Conservation (phyloP, 1,140 invertebrate species). For the Homarus americanus region DNA sequence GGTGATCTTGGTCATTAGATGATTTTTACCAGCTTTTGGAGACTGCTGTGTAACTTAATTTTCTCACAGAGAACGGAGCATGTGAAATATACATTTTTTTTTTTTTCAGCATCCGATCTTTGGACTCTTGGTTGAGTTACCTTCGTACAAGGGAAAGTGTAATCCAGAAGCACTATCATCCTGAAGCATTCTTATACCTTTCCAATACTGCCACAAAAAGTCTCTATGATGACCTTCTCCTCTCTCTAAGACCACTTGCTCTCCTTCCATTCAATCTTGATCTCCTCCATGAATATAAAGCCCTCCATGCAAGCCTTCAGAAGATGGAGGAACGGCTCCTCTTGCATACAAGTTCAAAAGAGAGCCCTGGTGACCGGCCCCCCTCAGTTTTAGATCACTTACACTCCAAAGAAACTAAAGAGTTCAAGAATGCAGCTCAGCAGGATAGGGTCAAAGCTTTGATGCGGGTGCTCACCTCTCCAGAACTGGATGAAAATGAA, state of each 20-base stretch:
- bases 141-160: conserved; percentile 89
- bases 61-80: too few relatives aligned
- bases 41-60: too few relatives aligned
- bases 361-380: conserved; percentile 79
- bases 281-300: conserved; percentile 87
- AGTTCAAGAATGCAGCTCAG: conserved; percentile 75
- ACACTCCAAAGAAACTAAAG: conserved; percentile 80
- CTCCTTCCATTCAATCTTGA: conserved; percentile 89
- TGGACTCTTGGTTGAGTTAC: conserved; percentile 92
- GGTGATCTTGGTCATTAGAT: too few relatives aligned
- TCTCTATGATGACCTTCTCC: conserved; percentile 85
- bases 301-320: conserved; percentile 87
- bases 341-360: conserved; percentile 78
- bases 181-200: conserved; percentile 85
- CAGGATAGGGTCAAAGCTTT: conserved; percentile 73
- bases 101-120: conserved; percentile 84
- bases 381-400: conserved; percentile 80
- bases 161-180: conserved; percentile 88
- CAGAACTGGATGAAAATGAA: conserved; percentile 69
- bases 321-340: conserved; percentile 79
- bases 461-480: conserved; percentile 70
- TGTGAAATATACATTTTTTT: background rate
- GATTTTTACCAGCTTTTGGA: too few relatives aligned
- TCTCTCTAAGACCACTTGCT: conserved; percentile 86
- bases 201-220: conserved; percentile 82